phyloP scores from a whole-genome alignment of 2,797 vertebrate genomes.

The Sebastes reedi region DNA sequence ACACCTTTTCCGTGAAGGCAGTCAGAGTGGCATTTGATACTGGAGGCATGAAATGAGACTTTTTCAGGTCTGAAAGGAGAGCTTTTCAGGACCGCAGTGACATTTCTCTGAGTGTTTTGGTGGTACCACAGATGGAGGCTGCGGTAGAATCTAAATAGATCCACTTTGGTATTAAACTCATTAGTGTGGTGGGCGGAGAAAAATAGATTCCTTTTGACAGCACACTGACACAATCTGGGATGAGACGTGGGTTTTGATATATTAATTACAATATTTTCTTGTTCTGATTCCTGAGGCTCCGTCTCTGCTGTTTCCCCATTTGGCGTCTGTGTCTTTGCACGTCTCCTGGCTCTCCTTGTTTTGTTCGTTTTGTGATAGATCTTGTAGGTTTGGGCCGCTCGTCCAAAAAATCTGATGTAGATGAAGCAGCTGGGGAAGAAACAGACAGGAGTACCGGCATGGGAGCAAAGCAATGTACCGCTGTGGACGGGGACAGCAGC shows the following conservation, averaged over 20 bases:
- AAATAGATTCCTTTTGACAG: not conserved
- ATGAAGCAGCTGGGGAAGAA: not conserved
- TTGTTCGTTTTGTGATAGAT: not conserved
- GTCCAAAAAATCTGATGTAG: not conserved
- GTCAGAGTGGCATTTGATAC: no score
- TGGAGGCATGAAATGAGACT: not conserved
- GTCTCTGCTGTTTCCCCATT: not conserved
- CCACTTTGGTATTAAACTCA: not conserved
- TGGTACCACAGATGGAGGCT: not conserved
- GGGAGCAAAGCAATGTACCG: not conserved
- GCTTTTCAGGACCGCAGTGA: not conserved
- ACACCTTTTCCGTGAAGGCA: not conserved
- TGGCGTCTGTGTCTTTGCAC: not conserved
- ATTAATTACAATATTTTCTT: not conserved
- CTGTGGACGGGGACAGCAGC: not conserved
- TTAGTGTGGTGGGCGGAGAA: not conserved
- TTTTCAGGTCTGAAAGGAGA: not conserved
- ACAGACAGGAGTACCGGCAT: not conserved
- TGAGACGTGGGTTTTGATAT: not conserved
- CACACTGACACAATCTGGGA: not conserved
- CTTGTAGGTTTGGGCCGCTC: not conserved
- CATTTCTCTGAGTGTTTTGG: not conserved
- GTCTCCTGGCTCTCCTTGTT: not conserved
- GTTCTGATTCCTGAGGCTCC: not conserved
- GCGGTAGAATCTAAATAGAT: not conserved